A percentile compares a stretch with the other conserved stretches of the same genome.
phyloP scores from a whole-genome alignment of 2,888 invertebrate genomes.

The Strigamia crassipes region DNA sequence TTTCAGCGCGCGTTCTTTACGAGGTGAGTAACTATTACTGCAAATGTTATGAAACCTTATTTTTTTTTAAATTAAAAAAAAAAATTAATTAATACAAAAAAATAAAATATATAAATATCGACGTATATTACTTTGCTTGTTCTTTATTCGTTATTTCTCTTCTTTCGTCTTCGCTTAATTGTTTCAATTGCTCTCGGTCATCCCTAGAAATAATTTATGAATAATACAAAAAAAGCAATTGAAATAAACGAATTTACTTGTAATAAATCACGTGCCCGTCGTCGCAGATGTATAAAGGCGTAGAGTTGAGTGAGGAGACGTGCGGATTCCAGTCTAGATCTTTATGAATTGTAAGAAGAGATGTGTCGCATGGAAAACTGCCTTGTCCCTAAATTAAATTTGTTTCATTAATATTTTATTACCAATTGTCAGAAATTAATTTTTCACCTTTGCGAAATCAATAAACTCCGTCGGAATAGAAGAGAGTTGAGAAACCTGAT shows the following conservation, averaged over 20 bases:
- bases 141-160: slow-evolving; percentile 68
- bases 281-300: slow-evolving; percentile 66
- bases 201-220: slow-evolving; percentile 63
- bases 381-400: slow-evolving; percentile 59
- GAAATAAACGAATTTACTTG: slow-evolving; percentile 62
- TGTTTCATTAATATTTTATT: not conserved
- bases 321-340: slow-evolving; percentile 69
- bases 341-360: slow-evolving; percentile 66
- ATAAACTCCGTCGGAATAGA: slow-evolving; percentile 68
- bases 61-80: slow-evolving; percentile 45
- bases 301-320: slow-evolving; percentile 63
- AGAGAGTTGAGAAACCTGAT: slow-evolving; percentile 64
- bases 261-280: slow-evolving; percentile 71
- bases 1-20: slow-evolving; percentile 73
- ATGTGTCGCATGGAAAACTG: slow-evolving; percentile 69
- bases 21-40: slow-evolving; percentile 61
- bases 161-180: slow-evolving; percentile 67
- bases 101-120: not conserved
- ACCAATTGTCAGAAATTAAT: not conserved
- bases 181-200: slow-evolving; percentile 65
- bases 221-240: not conserved
- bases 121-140: slow-evolving; percentile 60
- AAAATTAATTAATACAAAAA: not conserved
- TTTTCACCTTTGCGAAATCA: slow-evolving; percentile 65
- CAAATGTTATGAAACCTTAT: slow-evolving; percentile 51